Conservation (phyloP, 2,113 vertebrate genomes). For the Pristiophorus japonicus region DNA sequence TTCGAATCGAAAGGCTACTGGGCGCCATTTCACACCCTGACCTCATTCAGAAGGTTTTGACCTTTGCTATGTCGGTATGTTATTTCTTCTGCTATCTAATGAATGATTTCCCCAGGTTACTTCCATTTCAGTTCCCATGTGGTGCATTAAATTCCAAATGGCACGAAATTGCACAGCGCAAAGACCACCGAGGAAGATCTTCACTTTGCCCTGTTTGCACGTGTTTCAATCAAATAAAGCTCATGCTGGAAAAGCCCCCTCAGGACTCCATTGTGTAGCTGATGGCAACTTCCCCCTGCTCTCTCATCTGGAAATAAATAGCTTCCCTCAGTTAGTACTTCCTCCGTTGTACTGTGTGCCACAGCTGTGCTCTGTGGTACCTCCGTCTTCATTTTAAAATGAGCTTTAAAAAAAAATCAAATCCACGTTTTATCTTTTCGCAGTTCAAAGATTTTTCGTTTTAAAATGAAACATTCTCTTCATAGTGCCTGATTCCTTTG, state of each 20-base stretch:
- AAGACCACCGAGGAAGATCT: not conserved
- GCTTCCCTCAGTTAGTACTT: not conserved
- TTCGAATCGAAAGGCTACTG: constrained; percentile 87
- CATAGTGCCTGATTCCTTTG: not conserved
- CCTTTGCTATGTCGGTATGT: constrained; percentile 90
- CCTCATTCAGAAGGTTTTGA: constrained; percentile 93
- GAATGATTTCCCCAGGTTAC: not conserved
- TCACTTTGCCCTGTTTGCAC: not conserved
- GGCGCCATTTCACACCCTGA: constrained; percentile 87
- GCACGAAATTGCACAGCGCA: not conserved
- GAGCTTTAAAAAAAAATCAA: not conserved
- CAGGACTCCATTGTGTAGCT: not conserved
- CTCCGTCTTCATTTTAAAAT: not conserved
- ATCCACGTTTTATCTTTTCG: not conserved
- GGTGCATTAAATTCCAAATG: not conserved
- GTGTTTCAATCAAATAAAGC: not conserved
- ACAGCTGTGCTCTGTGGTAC: not conserved
- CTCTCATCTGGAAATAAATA: not conserved
- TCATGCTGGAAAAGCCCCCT: not conserved
- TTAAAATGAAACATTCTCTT: not conserved
- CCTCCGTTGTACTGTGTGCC: not conserved
- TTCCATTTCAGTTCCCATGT: not conserved
- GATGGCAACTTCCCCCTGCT: not conserved
- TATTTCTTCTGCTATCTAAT: not conserved
- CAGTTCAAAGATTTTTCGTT: not conserved